A percentile compares a stretch with the other conserved stretches of the same genome.
Evolutionary conservation across 2,797 vertebrate genomes (phyloP).

Genomic region (Labroides dimidiatus): DNA sequence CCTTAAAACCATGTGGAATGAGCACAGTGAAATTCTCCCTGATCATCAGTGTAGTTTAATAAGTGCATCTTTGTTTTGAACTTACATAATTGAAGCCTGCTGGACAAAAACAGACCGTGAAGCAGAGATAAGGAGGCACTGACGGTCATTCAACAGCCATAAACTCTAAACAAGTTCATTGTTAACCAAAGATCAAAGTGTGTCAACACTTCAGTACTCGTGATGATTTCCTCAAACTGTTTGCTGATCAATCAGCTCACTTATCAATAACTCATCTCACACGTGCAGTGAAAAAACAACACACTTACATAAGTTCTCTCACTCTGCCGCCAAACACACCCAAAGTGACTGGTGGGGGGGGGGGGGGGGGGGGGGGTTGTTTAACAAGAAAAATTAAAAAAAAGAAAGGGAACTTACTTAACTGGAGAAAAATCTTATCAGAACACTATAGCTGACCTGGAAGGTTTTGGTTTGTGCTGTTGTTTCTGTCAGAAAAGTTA

Average conservation of each 20-base stretch:
- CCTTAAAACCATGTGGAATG: background rate
- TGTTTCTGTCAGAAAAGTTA: constrained; percentile 11
- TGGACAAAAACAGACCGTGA: background rate
- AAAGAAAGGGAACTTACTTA: too few relatives aligned
- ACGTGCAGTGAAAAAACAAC: background rate
- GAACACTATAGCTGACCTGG: background rate
- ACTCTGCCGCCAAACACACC: background rate
- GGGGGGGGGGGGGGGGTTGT: too few relatives aligned
- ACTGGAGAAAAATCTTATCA: background rate
- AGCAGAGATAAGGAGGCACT: background rate
- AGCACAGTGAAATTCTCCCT: too few relatives aligned
- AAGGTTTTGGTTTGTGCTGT: background rate
- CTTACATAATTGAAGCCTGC: too few relatives aligned
- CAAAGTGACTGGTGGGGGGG: too few relatives aligned
- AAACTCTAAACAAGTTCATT: background rate
- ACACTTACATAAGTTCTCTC: background rate
- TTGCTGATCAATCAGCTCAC: background rate
- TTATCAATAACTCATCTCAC: background rate
- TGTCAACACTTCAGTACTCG: background rate
- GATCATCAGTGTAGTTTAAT: too few relatives aligned
- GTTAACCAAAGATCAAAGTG: background rate
- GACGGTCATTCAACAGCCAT: background rate
- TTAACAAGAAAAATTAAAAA: too few relatives aligned
- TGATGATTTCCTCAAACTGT: background rate
- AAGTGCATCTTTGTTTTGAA: too few relatives aligned